These are phyloP conservation scores for Tinea pellionella DNA, from an alignment of 2,888 invertebrate species.

Conservation along the genomic window DNA sequence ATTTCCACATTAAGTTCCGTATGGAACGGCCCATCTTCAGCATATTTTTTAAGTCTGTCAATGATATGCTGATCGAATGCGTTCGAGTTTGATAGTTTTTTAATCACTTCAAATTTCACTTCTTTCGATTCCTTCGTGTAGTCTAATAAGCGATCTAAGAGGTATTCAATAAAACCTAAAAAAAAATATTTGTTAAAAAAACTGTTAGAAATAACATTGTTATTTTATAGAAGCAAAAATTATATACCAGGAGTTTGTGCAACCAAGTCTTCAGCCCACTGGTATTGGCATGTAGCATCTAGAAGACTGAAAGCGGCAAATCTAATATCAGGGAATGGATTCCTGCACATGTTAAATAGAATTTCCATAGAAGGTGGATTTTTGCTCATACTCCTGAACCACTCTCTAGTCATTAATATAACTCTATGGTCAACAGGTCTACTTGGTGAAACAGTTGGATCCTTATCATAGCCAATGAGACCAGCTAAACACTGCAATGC, in stretches of 20 bases:
- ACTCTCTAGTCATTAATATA: slow-evolving; percentile 60
- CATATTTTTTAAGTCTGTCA: slow-evolving; percentile 74
- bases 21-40: slow-evolving; percentile 83
- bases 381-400: slow-evolving; percentile 52
- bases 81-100: slow-evolving; percentile 65
- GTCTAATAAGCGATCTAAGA: slow-evolving; percentile 80
- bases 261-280: slow-evolving; percentile 84
- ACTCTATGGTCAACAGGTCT: slow-evolving; percentile 52
- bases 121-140: slow-evolving; percentile 78
- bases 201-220: neutral
- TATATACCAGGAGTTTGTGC: slow-evolving; percentile 74
- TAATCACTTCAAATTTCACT: slow-evolving; percentile 79
- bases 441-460: slow-evolving; percentile 42
- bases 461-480: slow-evolving; percentile 62
- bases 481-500: slow-evolving; percentile 74
- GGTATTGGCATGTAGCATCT: slow-evolving; percentile 73
- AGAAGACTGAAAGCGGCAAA: slow-evolving; percentile 75
- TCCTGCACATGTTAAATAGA: slow-evolving; percentile 73
- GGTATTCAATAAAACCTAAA: slow-evolving; percentile 80
- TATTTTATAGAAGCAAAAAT: neutral
- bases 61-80: slow-evolving; percentile 73
- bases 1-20: slow-evolving; percentile 78
- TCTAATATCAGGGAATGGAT: slow-evolving; percentile 85
- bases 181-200: slow-evolving; percentile 23
- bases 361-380: slow-evolving; percentile 67